Conservation (phyloP, 2,113 vertebrate genomes). For the Astatoreochromis straeleni region DNA sequence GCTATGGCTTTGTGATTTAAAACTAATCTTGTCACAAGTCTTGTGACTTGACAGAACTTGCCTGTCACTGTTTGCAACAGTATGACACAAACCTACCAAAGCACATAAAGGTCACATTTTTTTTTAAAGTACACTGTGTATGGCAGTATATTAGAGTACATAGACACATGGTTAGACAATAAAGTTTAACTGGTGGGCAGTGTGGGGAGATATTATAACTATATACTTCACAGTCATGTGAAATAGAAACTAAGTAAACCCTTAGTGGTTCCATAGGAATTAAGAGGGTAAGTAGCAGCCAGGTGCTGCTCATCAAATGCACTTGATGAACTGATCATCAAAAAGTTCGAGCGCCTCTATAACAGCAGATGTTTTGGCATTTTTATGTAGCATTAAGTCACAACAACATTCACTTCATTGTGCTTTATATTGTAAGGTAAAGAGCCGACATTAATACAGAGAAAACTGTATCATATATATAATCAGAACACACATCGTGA, state of each 20-base stretch:
- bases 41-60: background rate
- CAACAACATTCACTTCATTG: background rate
- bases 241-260: background rate
- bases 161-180: constrained; percentile 41
- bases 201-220: background rate
- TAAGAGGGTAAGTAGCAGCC: background rate
- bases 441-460: background rate
- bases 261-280: background rate
- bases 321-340: background rate
- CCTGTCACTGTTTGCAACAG: background rate
- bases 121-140: background rate
- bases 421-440: background rate
- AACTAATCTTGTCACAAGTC: background rate
- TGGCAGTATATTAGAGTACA: constrained; percentile 2
- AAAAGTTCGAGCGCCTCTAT: background rate
- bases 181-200: constrained; percentile 20
- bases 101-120: constrained; percentile 40
- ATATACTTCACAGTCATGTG: background rate
- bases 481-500: background rate
- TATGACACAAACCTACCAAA: constrained; percentile 23
- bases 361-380: background rate
- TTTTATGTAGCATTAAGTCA: background rate
- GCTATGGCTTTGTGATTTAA: background rate
- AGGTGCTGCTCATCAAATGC: background rate
- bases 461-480: background rate